These are phyloP conservation scores for Agrilus cyanescens DNA, from an alignment of 2,888 invertebrate species.

Conservation along the genomic window DNA sequence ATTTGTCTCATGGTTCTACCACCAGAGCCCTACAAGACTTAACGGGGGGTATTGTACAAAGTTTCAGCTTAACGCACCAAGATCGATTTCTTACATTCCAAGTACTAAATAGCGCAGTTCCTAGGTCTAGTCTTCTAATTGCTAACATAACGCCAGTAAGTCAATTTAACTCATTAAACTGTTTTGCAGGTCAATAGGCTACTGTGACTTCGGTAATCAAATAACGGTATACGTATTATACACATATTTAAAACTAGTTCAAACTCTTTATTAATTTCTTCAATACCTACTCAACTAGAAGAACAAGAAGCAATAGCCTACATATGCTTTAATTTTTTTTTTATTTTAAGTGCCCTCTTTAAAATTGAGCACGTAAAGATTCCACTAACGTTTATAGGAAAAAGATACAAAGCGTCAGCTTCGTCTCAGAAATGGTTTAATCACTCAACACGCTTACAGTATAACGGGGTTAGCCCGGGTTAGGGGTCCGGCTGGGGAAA, in stretches of 20 bases:
- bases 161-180: constrained; percentile 5
- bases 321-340: no score
- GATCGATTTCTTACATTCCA: constrained; percentile 55
- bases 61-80: constrained; percentile 52
- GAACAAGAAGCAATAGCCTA: no score
- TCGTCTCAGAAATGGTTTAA: constrained; percentile 48
- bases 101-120: constrained; percentile 54
- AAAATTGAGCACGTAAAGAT: neutral
- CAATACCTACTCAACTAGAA: no score
- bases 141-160: constrained; percentile 51
- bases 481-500: constrained; percentile 44
- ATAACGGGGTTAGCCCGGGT: constrained; percentile 61
- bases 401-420: constrained; percentile 44
- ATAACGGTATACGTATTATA: no score
- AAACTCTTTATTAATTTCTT: no score
- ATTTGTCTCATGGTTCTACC: constrained; percentile 48
- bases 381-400: constrained; percentile 29
- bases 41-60: constrained; percentile 65
- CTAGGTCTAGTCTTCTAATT: constrained; percentile 56
- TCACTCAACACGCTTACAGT: constrained; percentile 57
- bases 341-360: neutral
- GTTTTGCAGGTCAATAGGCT: neutral
- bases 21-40: constrained; percentile 61
- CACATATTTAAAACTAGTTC: no score
- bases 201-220: no score